phyloP scores from a whole-genome alignment of 2,888 invertebrate genomes.

The Pristionchus maxplancki region DNA sequence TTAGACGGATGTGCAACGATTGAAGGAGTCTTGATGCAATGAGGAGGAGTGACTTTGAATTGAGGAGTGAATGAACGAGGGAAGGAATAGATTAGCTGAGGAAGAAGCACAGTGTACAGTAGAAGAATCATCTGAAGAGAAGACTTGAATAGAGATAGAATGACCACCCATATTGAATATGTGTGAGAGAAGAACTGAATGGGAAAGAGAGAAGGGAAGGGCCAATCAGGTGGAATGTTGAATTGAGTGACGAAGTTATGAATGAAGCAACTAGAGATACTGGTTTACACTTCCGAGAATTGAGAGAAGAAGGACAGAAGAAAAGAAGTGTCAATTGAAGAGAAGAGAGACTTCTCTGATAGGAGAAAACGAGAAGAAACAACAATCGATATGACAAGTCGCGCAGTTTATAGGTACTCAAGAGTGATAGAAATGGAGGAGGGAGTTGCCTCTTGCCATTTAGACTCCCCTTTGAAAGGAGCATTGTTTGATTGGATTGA shows the following conservation, averaged over 20 bases:
- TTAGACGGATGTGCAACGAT: slow-evolving; percentile 61
- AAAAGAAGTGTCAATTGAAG: background rate
- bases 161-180: background rate
- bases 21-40: slow-evolving; percentile 67
- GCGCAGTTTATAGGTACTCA: slow-evolving; percentile 25
- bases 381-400: slow-evolving; percentile 44
- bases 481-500: slow-evolving; percentile 36
- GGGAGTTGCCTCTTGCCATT: slow-evolving; percentile 15
- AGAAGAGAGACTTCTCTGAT: slow-evolving; percentile 23
- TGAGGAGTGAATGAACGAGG: slow-evolving; percentile 29
- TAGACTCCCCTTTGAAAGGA: background rate
- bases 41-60: slow-evolving; percentile 62
- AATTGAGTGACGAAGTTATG: slow-evolving; percentile 43
- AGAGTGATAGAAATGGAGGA: slow-evolving; percentile 37
- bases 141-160: background rate
- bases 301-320: slow-evolving; percentile 9
- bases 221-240: slow-evolving; percentile 13
- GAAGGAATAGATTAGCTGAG: background rate
- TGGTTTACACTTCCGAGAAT: slow-evolving; percentile 27
- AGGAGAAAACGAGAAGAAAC: slow-evolving; percentile 43
- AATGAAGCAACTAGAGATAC: background rate
- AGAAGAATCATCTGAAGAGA: slow-evolving; percentile 28
- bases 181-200: slow-evolving; percentile 20
- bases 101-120: background rate
- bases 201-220: slow-evolving; percentile 17